Evolutionary conservation across 2,113 vertebrate species (phyloP).

Genomic region (Scytalopus superciliaris): DNA sequence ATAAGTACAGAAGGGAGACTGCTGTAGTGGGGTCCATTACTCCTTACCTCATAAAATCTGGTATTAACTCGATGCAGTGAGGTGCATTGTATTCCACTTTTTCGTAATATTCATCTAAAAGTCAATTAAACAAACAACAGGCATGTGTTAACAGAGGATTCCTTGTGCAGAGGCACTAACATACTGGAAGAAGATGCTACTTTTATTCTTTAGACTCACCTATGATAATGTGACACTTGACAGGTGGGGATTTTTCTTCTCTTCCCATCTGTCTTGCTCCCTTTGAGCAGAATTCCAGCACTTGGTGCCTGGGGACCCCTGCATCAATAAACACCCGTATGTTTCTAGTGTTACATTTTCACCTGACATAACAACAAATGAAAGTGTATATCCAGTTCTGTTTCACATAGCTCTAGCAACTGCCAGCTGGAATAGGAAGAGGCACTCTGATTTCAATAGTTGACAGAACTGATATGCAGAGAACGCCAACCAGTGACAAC

Average conservation of each 20-base stretch:
- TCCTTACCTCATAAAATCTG: background rate
- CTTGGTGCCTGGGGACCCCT: background rate
- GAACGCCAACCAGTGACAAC: background rate
- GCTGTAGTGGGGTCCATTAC: background rate
- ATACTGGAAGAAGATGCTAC: background rate
- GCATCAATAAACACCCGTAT: background rate
- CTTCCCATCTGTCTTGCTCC: background rate
- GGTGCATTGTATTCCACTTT: background rate
- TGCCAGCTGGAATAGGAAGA: conserved; percentile 29
- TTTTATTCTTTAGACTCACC: background rate
- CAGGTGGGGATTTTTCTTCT: background rate
- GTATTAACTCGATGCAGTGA: background rate
- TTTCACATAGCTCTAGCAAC: conserved; percentile 21
- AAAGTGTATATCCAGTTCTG: background rate
- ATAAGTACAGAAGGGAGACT: background rate
- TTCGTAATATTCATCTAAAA: background rate
- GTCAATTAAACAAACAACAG: background rate
- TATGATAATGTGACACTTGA: background rate
- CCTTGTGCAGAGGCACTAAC: background rate
- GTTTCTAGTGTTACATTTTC: conserved; percentile 15
- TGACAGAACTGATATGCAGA: background rate
- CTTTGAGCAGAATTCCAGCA: background rate
- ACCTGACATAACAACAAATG: conserved; percentile 4
- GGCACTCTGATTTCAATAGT: background rate
- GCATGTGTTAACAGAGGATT: background rate